Percentiles rank a stretch among this genome's conserved stretches.
Evolutionary conservation across 2,888 invertebrate genomes (phyloP).

Genomic region (Danaus chrysippus): DNA sequence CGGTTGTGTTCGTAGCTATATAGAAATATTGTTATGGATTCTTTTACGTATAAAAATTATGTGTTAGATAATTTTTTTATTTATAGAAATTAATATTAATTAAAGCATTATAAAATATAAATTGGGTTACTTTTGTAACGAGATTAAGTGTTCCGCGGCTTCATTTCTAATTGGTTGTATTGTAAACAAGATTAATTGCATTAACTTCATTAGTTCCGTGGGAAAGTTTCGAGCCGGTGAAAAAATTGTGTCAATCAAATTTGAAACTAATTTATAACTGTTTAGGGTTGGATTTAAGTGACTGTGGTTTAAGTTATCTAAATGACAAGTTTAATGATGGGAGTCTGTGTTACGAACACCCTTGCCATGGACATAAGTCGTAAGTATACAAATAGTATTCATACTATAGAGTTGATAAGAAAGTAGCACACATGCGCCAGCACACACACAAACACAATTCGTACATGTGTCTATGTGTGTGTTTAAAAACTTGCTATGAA

Average conservation of each 20-base stretch:
- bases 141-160: constrained; percentile 54
- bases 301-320: constrained; percentile 6
- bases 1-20: constrained; percentile 40
- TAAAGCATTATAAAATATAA: not conserved
- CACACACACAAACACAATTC: not conserved
- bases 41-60: constrained; percentile 14
- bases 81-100: constrained; percentile 7
- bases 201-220: constrained; percentile 18
- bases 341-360: constrained; percentile 63
- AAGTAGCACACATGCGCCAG: not conserved
- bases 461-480: not conserved
- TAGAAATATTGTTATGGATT: not conserved
- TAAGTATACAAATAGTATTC: constrained; percentile 45
- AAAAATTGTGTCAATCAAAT: constrained; percentile 15
- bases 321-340: constrained; percentile 44
- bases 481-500: constrained; percentile 10
- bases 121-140: constrained; percentile 39
- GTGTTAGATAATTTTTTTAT: constrained; percentile 34
- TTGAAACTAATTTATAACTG: not conserved
- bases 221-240: constrained; percentile 11
- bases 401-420: not conserved
- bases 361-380: constrained; percentile 71
- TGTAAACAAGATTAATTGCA: constrained; percentile 20
- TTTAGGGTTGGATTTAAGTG: constrained; percentile 13
- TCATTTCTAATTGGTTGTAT: constrained; percentile 33